phyloP scores from a whole-genome alignment of 2,113 vertebrate species.

The Ia io region DNA sequence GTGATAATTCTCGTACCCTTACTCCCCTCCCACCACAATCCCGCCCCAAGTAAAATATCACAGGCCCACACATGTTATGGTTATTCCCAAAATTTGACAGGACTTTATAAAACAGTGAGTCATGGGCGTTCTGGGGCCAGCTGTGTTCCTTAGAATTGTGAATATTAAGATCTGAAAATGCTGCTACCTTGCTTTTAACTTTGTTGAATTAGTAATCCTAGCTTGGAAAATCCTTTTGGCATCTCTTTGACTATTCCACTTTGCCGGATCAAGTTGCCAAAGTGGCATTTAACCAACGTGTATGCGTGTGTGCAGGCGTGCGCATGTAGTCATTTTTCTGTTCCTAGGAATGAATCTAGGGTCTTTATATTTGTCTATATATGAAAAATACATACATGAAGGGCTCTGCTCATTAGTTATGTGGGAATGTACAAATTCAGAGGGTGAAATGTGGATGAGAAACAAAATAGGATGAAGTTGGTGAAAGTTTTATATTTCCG shows the following conservation, averaged over 20 bases:
- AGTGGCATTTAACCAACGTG: background rate
- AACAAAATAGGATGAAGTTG: background rate
- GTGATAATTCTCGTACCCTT: background rate
- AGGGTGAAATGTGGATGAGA: background rate
- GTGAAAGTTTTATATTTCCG: background rate
- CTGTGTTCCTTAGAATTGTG: constrained; percentile 25
- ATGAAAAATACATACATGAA: background rate
- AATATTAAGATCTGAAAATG: constrained; percentile 27
- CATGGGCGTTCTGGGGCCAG: constrained; percentile 39
- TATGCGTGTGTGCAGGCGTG: background rate
- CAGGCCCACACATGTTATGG: background rate
- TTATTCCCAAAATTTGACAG: constrained; percentile 49
- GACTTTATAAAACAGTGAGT: constrained; percentile 48
- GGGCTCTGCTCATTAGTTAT: background rate
- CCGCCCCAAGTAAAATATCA: background rate
- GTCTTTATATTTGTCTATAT: background rate
- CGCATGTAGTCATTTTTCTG: background rate
- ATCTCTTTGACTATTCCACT: constrained; percentile 31
- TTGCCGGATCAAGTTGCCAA: background rate
- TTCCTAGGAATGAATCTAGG: background rate
- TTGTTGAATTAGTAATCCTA: constrained; percentile 61
- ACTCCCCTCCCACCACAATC: background rate
- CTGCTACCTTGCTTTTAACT: constrained; percentile 17
- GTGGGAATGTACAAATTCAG: constrained; percentile 1
- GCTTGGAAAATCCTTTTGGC: constrained; percentile 45